Conservation (phyloP, 2,797 vertebrate genomes). For the Dendrocincla tyrannina region DNA sequence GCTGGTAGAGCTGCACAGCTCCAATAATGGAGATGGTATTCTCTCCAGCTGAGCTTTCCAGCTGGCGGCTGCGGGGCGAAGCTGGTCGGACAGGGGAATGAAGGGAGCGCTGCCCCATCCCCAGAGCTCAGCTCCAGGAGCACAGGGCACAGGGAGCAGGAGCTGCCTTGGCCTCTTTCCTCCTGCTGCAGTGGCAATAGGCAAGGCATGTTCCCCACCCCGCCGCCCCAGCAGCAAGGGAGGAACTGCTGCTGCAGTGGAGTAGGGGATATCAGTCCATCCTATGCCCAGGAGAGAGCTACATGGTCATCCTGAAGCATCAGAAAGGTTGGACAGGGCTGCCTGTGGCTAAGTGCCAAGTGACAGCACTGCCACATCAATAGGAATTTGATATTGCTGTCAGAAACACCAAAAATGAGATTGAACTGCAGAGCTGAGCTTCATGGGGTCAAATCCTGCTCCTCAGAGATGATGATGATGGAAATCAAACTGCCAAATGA, state of each 20-base stretch:
- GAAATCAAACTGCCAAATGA: not conserved
- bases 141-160: not conserved
- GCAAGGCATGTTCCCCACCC: rapidly evolving
- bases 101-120: not conserved
- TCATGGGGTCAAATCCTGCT: not conserved
- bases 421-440: not conserved
- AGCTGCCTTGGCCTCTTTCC: not conserved
- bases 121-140: not conserved
- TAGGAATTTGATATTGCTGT: not conserved
- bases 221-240: rapidly evolving
- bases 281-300: not conserved
- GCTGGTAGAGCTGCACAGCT: constrained; percentile 54
- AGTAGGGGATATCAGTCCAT: not conserved
- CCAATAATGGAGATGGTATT: constrained; percentile 73
- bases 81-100: not conserved
- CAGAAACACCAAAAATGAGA: not conserved
- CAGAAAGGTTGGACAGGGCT: not conserved
- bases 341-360: not conserved
- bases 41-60: constrained; percentile 37
- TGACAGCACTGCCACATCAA: not conserved
- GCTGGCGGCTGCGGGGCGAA: not conserved
- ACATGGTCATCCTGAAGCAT: not conserved
- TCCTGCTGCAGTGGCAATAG: rapidly evolving
- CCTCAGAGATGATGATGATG: not conserved
- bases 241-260: not conserved